Evolutionary conservation across 2,113 vertebrate genomes (phyloP).

Genomic region (Strix uralensis): DNA sequence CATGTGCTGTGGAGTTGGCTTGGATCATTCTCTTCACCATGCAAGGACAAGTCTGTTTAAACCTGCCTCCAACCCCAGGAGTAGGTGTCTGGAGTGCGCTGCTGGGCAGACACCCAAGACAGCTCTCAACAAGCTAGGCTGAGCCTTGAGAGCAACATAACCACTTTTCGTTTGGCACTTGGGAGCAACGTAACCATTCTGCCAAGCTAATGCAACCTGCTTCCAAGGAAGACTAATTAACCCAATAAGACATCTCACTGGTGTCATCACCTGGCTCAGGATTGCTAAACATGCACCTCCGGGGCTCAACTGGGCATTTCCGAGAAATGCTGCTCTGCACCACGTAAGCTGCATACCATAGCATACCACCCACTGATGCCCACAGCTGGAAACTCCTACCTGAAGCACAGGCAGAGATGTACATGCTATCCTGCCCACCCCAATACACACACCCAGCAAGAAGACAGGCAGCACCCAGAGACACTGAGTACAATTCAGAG

Average conservation of each 20-base stretch:
- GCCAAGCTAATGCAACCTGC: not conserved
- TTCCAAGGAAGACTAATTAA: conserved; percentile 6
- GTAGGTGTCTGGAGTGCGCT: not conserved
- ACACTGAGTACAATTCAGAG: not conserved
- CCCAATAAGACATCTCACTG: not conserved
- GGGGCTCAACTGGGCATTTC: not conserved
- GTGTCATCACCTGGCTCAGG: not conserved
- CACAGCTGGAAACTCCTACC: not conserved
- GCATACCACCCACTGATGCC: not conserved
- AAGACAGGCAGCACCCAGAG: not conserved
- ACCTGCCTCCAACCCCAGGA: not conserved
- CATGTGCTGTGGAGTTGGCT: not conserved
- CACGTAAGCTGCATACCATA: rapidly evolving
- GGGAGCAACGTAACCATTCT: not conserved
- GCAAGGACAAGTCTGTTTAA: not conserved
- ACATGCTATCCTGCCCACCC: not conserved
- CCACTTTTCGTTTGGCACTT: not conserved
- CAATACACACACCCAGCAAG: not conserved
- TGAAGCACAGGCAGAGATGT: not conserved
- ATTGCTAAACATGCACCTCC: not conserved
- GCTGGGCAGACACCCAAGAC: conserved; percentile 18
- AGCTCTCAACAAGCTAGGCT: not conserved
- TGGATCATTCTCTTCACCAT: not conserved
- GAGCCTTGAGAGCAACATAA: not conserved
- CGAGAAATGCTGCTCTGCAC: not conserved